phyloP scores from a whole-genome alignment of 2,888 invertebrate genomes.

The Melanophora roralis region DNA sequence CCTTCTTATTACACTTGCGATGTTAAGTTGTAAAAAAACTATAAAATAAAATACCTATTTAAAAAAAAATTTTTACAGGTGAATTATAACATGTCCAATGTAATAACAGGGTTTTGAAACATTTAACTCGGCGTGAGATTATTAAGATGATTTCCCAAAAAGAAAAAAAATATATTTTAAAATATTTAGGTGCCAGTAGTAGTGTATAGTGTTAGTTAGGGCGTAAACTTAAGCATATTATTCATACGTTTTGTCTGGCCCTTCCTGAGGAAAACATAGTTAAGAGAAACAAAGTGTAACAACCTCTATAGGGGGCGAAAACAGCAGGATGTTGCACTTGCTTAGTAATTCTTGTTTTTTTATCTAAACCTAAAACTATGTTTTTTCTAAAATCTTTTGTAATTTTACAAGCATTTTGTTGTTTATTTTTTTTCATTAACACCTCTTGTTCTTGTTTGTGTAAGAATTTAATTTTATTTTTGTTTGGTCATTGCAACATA shows the following conservation, averaged over 20 bases:
- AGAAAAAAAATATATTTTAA: neutral
- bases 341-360: neutral
- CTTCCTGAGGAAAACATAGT: constrained; percentile 9
- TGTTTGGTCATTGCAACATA: constrained; percentile 54
- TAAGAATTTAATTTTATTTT: constrained; percentile 4
- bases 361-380: neutral
- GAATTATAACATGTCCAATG: constrained; percentile 29
- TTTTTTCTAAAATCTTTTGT: constrained; percentile 8
- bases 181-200: constrained; percentile 45
- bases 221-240: constrained; percentile 34
- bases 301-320: constrained; percentile 1
- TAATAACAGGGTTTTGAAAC: constrained; percentile 48
- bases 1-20: neutral
- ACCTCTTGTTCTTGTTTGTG: constrained; percentile 40
- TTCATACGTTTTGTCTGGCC: neutral
- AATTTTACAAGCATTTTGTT: neutral
- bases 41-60: neutral
- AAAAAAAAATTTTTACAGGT: constrained; percentile 36
- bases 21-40: neutral
- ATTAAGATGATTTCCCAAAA: constrained; percentile 24
- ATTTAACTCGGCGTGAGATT: constrained; percentile 53
- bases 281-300: constrained; percentile 32
- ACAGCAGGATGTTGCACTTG: constrained; percentile 60
- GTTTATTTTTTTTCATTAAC: constrained; percentile 44
- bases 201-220: no score